phyloP scores from a whole-genome alignment of 2,113 vertebrate species.

The Meleagris gallopavo region DNA sequence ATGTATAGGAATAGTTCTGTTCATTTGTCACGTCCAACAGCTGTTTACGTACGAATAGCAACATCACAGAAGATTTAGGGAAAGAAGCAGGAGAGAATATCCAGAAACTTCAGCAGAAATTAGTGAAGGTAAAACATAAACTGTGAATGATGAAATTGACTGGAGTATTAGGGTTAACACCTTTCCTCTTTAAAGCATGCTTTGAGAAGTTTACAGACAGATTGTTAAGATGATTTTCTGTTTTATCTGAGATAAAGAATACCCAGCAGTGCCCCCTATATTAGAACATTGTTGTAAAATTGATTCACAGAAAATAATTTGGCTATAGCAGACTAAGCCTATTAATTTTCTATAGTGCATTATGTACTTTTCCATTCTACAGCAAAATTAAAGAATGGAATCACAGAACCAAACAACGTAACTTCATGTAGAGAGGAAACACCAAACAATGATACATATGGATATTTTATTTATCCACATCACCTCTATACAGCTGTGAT shows the following conservation, averaged over 20 bases:
- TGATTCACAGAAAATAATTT: background rate
- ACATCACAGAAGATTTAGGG: background rate
- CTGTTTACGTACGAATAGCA: background rate
- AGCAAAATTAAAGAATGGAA: background rate
- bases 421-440: background rate
- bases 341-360: background rate
- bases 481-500: background rate
- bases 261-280: background rate
- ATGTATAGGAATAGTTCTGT: background rate
- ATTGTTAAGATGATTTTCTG: constrained; percentile 4
- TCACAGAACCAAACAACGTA: background rate
- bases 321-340: background rate
- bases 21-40: background rate
- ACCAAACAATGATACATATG: background rate
- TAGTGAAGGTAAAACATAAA: constrained; percentile 16
- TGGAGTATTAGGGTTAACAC: background rate
- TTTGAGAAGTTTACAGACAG: constrained; percentile 21
- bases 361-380: background rate
- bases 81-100: constrained; percentile 25
- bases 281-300: background rate
- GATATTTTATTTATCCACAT: background rate
- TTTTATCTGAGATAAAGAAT: constrained; percentile 4
- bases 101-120: constrained; percentile 27
- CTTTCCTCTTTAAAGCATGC: constrained; percentile 19
- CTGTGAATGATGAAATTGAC: constrained; percentile 19